A percentile compares a stretch with the other conserved stretches of the same genome.
phyloP scores from a whole-genome alignment of 2,888 invertebrate species.

The Frankliniella intonsa region DNA sequence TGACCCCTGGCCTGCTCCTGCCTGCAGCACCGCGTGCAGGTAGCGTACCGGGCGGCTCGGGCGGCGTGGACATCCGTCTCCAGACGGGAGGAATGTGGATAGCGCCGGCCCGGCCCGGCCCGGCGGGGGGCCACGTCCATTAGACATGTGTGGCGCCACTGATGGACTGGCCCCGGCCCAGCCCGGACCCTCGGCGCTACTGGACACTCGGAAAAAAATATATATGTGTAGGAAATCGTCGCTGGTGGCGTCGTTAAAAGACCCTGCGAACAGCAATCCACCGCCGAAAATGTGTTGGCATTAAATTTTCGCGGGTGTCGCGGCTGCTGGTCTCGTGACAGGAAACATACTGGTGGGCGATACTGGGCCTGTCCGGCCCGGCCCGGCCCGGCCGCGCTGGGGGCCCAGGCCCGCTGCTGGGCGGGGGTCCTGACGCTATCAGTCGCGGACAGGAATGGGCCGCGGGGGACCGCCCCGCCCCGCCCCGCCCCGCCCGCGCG shows the following conservation, averaged over 20 bases:
- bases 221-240: no score
- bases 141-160: background rate
- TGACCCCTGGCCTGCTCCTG: background rate
- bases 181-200: no score
- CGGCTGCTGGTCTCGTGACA: no score
- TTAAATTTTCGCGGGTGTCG: no score
- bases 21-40: no score
- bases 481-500: background rate
- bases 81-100: conserved; percentile 1
- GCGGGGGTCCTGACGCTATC: background rate
- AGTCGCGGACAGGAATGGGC: background rate
- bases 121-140: background rate
- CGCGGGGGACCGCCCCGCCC: background rate
- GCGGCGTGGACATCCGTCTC: background rate
- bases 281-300: no score
- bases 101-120: background rate
- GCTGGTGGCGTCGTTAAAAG: no score
- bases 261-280: no score
- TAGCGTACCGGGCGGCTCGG: background rate
- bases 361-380: background rate
- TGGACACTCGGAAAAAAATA: no score
- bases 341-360: background rate
- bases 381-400: background rate
- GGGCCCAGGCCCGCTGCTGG: no score
- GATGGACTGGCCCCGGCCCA: background rate